Conservation (phyloP, 2,797 vertebrate species). For the Rhinella marina region DNA sequence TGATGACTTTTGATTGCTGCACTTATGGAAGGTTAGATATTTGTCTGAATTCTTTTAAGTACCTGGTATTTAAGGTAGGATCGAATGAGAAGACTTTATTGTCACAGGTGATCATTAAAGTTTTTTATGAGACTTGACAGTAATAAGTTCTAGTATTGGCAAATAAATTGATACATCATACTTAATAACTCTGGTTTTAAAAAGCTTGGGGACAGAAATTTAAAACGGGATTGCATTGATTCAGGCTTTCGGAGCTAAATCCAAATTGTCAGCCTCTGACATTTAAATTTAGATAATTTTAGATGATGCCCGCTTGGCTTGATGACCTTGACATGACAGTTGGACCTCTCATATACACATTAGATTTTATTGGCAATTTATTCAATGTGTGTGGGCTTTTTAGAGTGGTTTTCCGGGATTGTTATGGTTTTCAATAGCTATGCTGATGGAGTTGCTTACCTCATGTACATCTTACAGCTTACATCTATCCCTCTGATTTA, state of each 20-base stretch:
- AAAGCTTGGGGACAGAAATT: neutral
- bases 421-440: too few relatives aligned
- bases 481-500: too few relatives aligned
- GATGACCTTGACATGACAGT: too few relatives aligned
- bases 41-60: neutral
- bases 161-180: constrained; percentile 1
- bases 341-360: too few relatives aligned
- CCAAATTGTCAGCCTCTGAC: neutral
- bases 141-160: neutral
- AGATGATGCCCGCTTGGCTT: too few relatives aligned
- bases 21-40: neutral
- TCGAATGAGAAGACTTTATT: neutral
- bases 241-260: neutral
- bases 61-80: neutral
- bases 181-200: neutral
- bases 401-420: too few relatives aligned
- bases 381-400: too few relatives aligned
- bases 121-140: neutral
- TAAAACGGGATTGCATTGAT: neutral
- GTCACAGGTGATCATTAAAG: neutral
- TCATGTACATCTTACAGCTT: too few relatives aligned
- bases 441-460: too few relatives aligned
- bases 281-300: neutral
- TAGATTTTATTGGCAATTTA: too few relatives aligned
- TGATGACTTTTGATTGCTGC: neutral